These are phyloP conservation scores for Bombus ignitus DNA, from an alignment of 1,140 invertebrate species.

Conservation along the genomic window DNA sequence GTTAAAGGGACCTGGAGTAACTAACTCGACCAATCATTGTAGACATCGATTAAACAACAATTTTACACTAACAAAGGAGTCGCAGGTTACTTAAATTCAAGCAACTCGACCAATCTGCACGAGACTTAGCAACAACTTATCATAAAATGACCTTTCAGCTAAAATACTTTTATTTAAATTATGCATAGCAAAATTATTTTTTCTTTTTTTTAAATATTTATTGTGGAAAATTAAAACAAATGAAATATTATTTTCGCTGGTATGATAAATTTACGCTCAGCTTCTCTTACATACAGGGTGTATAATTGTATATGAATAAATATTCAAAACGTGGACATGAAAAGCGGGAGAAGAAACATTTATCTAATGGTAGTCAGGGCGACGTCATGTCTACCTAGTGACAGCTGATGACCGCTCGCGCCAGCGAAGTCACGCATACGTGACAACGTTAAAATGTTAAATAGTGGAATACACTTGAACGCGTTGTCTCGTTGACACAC, in stretches of 20 bases:
- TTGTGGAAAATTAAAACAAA: no score
- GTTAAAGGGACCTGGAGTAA: not conserved
- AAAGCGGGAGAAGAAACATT: not conserved
- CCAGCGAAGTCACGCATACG: not conserved
- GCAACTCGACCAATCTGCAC: not conserved
- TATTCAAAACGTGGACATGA: not conserved
- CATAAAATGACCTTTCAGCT: no score
- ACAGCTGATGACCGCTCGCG: not conserved
- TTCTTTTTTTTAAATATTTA: no score
- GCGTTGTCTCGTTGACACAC: not conserved
- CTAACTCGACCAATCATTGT: not conserved
- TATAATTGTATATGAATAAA: no score
- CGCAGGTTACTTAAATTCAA: not conserved
- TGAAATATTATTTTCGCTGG: no score
- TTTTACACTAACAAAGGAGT: not conserved
- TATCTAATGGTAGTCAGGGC: not conserved
- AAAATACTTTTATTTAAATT: no score
- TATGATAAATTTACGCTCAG: no score
- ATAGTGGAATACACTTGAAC: not conserved
- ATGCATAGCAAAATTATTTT: no score
- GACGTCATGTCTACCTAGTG: not conserved
- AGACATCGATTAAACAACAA: not conserved
- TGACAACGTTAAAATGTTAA: slow-evolving; percentile 1
- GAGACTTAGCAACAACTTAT: no score
- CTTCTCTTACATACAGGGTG: no score